phyloP scores from a whole-genome alignment of 2,113 vertebrate species.

The Equus quagga region DNA sequence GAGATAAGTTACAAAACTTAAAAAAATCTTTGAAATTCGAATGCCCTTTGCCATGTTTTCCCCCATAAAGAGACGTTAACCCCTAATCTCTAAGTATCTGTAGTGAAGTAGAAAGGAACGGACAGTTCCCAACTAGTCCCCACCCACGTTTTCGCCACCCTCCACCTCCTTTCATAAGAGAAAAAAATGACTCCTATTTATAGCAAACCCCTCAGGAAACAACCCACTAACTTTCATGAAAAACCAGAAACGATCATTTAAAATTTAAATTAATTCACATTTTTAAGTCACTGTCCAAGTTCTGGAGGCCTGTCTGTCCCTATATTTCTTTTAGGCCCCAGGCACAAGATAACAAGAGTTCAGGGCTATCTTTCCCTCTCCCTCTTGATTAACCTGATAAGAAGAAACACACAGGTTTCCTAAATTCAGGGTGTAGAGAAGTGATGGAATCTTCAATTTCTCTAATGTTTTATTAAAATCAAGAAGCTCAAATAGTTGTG shows the following conservation, averaged over 20 bases:
- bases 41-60: neutral
- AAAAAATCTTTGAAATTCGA: slow-evolving; percentile 17
- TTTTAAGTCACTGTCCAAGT: neutral
- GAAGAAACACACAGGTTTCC: neutral
- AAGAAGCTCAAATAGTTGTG: slow-evolving; percentile 21
- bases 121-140: neutral
- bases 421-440: neutral
- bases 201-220: neutral
- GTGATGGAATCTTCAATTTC: neutral
- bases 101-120: neutral
- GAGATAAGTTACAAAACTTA: slow-evolving; percentile 21
- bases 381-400: neutral
- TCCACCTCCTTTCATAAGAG: neutral
- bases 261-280: neutral
- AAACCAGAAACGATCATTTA: neutral
- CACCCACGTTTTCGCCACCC: neutral
- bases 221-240: slow-evolving; percentile 19
- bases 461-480: slow-evolving; percentile 44
- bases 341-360: neutral
- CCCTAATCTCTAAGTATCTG: neutral
- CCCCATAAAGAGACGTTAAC: neutral
- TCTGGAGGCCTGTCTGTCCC: neutral
- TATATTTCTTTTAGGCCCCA: neutral
- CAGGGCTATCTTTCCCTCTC: neutral
- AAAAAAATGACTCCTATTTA: neutral